These are phyloP conservation scores for Drosophila persimilis DNA, from an alignment of 1,140 invertebrate species.

Conservation along the genomic window DNA sequence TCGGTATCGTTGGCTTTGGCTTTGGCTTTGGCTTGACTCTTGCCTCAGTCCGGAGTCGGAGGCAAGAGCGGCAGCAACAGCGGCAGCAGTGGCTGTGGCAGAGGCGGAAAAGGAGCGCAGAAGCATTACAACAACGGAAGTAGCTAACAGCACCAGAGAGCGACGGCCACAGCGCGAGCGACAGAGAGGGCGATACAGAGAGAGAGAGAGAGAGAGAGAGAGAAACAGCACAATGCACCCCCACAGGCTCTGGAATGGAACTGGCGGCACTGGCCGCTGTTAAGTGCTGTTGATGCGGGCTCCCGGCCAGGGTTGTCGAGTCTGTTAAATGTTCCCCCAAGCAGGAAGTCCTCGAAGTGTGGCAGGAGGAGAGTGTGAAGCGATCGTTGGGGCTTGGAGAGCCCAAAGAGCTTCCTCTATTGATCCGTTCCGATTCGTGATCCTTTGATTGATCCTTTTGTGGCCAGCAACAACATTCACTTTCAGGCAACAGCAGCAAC, in stretches of 20 bases:
- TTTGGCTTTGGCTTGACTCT: not conserved
- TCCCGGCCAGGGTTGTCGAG: no score
- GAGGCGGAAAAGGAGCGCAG: conserved; percentile 56
- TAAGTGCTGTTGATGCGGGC: no score
- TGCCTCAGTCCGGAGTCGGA: not conserved
- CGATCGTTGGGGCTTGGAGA: no score
- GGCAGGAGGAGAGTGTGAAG: no score
- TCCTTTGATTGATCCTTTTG: conserved; percentile 1
- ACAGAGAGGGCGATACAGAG: conserved; percentile 9
- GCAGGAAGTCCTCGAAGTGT: no score
- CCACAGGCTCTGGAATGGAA: conserved; percentile 5
- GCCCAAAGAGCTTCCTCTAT: no score
- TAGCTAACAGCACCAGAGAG: conserved; percentile 47
- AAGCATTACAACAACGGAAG: conserved; percentile 79
- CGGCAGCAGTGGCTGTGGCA: conserved; percentile 15
- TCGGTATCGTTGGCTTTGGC: conserved; percentile 17
- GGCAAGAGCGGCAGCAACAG: not conserved
- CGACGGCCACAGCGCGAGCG: conserved; percentile 20
- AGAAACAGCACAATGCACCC: conserved; percentile 29
- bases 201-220: conserved; percentile 10
- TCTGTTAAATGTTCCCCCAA: no score
- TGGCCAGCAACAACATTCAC: conserved; percentile 56
- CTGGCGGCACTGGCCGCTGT: no score
- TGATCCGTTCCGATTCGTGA: no score
- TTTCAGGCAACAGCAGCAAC: not conserved